A percentile compares a stretch with the other conserved stretches of the same genome.
Conservation (phyloP, 2,113 vertebrate species). For the Ursus arctos region DNA sequence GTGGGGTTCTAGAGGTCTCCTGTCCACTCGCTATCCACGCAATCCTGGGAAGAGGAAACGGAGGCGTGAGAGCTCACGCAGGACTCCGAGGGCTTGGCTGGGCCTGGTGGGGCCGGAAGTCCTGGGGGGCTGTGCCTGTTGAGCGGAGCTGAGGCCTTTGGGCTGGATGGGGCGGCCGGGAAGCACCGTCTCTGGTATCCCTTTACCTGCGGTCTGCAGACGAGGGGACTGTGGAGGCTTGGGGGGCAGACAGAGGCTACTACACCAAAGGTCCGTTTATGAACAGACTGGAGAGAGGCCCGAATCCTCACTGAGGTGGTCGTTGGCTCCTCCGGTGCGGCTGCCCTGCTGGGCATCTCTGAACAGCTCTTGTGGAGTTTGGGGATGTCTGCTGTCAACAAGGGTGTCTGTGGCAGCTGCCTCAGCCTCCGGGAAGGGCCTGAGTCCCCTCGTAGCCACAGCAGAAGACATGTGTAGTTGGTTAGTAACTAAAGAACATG, state of each 20-base stretch:
- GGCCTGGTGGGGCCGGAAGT: no score
- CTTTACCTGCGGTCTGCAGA: not conserved
- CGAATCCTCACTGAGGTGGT: not conserved
- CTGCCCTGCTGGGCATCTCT: constrained; percentile 25
- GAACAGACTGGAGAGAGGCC: not conserved
- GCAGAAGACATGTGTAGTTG: constrained; percentile 62
- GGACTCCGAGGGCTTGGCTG: not conserved
- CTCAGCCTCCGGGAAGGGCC: constrained; percentile 11
- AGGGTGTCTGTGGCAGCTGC: constrained; percentile 49
- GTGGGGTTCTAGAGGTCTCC: not conserved
- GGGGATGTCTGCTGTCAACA: constrained; percentile 54
- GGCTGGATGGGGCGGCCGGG: fast-evolving
- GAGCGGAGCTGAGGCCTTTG: not conserved
- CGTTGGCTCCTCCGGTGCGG: not conserved
- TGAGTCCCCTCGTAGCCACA: constrained; percentile 38
- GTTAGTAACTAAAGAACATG: not conserved
- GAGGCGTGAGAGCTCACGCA: not conserved
- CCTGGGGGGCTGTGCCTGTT: not conserved
- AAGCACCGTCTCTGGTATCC: fast-evolving
- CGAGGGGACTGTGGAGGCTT: not conserved
- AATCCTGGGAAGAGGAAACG: not conserved
- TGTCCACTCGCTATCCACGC: not conserved
- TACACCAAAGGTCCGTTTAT: not conserved
- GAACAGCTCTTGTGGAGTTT: constrained; percentile 57
- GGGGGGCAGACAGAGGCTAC: not conserved